Evolutionary conservation across 2,888 invertebrate genomes (phyloP).

Genomic region (Sisyra nigra): DNA sequence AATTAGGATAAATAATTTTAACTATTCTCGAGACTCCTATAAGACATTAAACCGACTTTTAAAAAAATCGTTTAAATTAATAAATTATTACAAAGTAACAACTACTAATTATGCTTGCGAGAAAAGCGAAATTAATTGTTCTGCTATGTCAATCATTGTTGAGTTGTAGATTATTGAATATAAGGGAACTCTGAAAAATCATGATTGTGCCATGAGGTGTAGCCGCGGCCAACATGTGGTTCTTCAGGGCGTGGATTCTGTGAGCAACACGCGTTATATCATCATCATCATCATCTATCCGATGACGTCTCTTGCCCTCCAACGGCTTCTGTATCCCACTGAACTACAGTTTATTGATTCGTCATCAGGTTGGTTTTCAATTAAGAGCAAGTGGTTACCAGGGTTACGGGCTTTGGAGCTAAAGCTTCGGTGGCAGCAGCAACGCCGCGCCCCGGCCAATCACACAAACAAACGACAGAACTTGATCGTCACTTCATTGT

Average conservation of each 20-base stretch:
- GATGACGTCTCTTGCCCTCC: no score
- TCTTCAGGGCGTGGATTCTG: conserved; percentile 3
- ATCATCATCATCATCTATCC: no score
- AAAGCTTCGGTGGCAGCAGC: conserved; percentile 2
- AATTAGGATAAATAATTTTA: no score
- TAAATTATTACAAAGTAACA: no score
- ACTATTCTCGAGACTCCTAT: no score
- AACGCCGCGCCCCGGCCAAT: conserved; percentile 4
- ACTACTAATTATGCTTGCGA: no score
- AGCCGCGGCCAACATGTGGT: neutral
- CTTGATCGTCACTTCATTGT: conserved; percentile 11
- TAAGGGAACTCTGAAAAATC: conserved; percentile 1
- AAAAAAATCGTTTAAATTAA: no score
- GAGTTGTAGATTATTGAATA: no score
- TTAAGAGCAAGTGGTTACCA: conserved; percentile 32
- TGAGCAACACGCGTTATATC: neutral
- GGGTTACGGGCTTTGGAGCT: conserved; percentile 23
- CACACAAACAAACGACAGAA: conserved; percentile 9
- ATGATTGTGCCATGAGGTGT: conserved; percentile 1
- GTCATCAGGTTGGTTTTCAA: conserved; percentile 33
- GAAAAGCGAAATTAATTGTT: no score
- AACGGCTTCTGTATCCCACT: neutral
- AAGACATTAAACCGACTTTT: no score
- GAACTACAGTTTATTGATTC: conserved; percentile 28
- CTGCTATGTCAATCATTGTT: no score